These are phyloP conservation scores for Corapipo altera DNA, from an alignment of 2,113 vertebrate species.

Conservation along the genomic window DNA sequence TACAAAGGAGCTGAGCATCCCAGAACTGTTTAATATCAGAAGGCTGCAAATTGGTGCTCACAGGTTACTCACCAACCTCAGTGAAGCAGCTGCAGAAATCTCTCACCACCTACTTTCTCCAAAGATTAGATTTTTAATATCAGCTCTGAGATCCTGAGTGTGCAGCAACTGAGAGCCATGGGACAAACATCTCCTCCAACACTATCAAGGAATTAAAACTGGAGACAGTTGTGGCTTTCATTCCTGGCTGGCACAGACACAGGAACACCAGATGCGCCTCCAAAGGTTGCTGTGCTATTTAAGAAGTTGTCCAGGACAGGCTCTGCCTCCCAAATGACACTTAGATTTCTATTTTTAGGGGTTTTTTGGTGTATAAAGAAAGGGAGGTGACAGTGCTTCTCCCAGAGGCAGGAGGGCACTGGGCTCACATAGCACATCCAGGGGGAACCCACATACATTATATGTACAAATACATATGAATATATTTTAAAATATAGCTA, in stretches of 20 bases:
- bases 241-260: background rate
- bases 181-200: background rate
- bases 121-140: background rate
- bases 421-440: background rate
- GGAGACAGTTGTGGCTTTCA: background rate
- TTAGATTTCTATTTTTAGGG: background rate
- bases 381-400: accelerated
- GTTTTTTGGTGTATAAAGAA: background rate
- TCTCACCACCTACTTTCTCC: background rate
- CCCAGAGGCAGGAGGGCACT: background rate
- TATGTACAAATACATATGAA: background rate
- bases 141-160: background rate
- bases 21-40: background rate
- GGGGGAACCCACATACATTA: accelerated
- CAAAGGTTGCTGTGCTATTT: background rate
- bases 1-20: background rate
- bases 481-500: background rate
- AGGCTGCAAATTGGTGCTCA: background rate
- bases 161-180: accelerated
- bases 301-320: background rate
- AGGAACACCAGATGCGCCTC: background rate
- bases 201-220: background rate
- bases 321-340: background rate
- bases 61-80: background rate
- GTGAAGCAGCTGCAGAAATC: background rate